Percentiles rank a stretch among this genome's conserved stretches.
phyloP scores from a whole-genome alignment of 1,140 invertebrate species.

The Lasaia peninsularis region DNA sequence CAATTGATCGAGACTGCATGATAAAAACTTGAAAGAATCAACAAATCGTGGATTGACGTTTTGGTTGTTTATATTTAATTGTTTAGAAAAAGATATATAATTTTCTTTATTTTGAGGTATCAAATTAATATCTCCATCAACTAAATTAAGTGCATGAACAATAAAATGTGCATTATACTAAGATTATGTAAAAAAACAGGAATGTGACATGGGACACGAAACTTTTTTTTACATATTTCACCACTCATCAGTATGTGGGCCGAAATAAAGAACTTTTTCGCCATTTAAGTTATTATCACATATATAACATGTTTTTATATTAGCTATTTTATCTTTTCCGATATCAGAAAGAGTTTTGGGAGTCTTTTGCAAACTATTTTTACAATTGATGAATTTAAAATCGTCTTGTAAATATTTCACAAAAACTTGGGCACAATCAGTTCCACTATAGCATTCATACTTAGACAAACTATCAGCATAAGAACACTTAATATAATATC shows the following conservation, averaged over 20 bases:
- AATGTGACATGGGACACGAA: no score
- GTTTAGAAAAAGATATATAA: conserved; percentile 33
- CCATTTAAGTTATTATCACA: no score
- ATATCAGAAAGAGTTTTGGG: conserved; percentile 18
- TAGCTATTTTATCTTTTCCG: no score
- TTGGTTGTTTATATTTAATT: conserved; percentile 17
- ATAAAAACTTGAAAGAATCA: conserved; percentile 32
- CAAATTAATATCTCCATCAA: no score
- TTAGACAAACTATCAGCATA: conserved; percentile 46
- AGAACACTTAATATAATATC: conserved; percentile 50
- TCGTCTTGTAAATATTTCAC: conserved; percentile 32
- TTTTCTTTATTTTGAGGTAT: conserved; percentile 1
- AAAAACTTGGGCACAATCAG: conserved; percentile 43
- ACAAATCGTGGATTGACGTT: conserved; percentile 24
- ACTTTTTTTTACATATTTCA: no score
- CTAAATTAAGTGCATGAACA: no score
- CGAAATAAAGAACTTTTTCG: no score
- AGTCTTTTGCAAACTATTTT: conserved; percentile 39
- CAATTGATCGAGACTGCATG: conserved; percentile 26
- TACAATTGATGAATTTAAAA: conserved; percentile 31
- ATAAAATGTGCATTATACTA: no score
- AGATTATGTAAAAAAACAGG: no score
- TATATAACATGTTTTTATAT: no score
- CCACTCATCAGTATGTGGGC: no score
- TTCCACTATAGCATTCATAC: conserved; percentile 36